phyloP scores from a whole-genome alignment of 2,888 invertebrate species.

The Cosmorhoe ocellata region DNA sequence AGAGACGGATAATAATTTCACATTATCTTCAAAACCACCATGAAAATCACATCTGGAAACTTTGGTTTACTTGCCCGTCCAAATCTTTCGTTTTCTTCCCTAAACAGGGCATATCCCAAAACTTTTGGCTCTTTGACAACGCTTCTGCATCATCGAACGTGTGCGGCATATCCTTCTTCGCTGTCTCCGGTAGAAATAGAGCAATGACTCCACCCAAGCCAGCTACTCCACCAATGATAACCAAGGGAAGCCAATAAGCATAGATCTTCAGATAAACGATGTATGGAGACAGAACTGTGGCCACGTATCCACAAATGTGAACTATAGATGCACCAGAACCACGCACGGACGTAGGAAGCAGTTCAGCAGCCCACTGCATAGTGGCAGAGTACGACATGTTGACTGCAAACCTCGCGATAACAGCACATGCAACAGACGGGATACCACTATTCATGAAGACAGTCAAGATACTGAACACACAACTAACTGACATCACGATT shows the following conservation, averaged over 20 bases:
- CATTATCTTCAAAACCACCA: too few relatives aligned
- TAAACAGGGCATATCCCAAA: constrained; percentile 57
- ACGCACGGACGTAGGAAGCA: constrained; percentile 57
- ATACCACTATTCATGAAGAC: constrained; percentile 47
- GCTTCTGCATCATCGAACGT: constrained; percentile 65
- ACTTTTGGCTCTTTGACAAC: constrained; percentile 46
- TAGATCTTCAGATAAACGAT: constrained; percentile 59
- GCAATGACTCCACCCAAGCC: constrained; percentile 44
- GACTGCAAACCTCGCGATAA: constrained; percentile 55
- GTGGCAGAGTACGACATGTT: constrained; percentile 52
- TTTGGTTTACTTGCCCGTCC: constrained; percentile 34
- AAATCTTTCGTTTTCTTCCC: constrained; percentile 29
- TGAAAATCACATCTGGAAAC: constrained; percentile 34
- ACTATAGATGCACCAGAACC: constrained; percentile 55
- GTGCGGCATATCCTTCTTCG: constrained; percentile 62
- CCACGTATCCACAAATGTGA: constrained; percentile 56
- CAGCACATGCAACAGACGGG: constrained; percentile 49
- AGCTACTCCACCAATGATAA: constrained; percentile 48
- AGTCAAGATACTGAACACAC: constrained; percentile 50
- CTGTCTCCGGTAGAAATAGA: constrained; percentile 62
- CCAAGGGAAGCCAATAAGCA: constrained; percentile 55
- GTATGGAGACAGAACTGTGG: constrained; percentile 55
- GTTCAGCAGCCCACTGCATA: constrained; percentile 60
- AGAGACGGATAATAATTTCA: too few relatives aligned
- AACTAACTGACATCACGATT: constrained; percentile 42